These are phyloP conservation scores for Pseudachorutes palmiensis DNA, from an alignment of 1,140 invertebrate genomes.

Conservation along the genomic window DNA sequence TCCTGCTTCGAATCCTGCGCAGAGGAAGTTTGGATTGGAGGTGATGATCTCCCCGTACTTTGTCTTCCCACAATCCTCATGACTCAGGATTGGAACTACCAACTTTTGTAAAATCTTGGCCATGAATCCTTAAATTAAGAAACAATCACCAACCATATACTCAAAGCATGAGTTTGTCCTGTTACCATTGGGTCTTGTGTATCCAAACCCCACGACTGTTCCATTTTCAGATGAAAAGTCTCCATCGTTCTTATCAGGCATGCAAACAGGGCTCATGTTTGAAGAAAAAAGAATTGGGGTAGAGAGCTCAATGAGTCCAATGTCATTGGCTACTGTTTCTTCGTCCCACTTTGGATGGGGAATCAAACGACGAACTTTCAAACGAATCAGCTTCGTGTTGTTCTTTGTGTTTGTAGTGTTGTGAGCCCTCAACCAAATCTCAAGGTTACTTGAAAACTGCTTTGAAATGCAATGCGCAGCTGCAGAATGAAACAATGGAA, in stretches of 20 bases:
- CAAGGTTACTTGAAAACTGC: slow-evolving; percentile 9
- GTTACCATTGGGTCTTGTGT: slow-evolving; percentile 18
- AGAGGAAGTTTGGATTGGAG: slow-evolving; percentile 55
- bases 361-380: slow-evolving; percentile 19
- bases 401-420: slow-evolving; percentile 8
- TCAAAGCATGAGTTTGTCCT: too few species aligned
- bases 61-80: not conserved
- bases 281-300: slow-evolving; percentile 13
- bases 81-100: slow-evolving; percentile 6
- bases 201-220: slow-evolving; percentile 18
- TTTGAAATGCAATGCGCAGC: slow-evolving; percentile 26
- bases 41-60: not conserved
- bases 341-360: slow-evolving; percentile 17
- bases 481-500: too few species aligned
- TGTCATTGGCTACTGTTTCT: slow-evolving; percentile 20
- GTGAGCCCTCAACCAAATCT: slow-evolving; percentile 13
- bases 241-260: slow-evolving; percentile 5
- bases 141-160: too few species aligned
- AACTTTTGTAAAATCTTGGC: slow-evolving; percentile 7
- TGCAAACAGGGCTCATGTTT: slow-evolving; percentile 13
- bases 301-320: slow-evolving; percentile 23
- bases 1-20: slow-evolving; percentile 78
- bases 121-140: slow-evolving; percentile 3
- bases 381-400: slow-evolving; percentile 2
- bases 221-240: slow-evolving; percentile 10